Conservation (phyloP, 2,797 vertebrate species). For the Pipistrellus pipistrellus region DNA sequence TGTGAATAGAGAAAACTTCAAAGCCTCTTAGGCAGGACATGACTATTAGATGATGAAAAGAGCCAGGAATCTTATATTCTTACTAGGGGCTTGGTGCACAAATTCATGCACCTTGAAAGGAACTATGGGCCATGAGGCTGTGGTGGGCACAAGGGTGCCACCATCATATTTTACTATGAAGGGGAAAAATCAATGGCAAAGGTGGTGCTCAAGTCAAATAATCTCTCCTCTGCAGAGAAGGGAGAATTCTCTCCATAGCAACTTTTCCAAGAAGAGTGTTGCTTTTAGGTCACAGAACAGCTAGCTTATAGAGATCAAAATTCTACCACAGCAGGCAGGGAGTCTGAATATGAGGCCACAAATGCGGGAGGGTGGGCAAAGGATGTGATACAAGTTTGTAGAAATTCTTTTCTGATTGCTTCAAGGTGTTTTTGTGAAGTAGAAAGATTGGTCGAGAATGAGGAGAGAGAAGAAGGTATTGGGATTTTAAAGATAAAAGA, state of each 20-base stretch:
- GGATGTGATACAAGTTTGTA: neutral
- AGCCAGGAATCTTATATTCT: neutral
- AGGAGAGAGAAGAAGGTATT: neutral
- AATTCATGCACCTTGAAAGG: no score
- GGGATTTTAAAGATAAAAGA: neutral
- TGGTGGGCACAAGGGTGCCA: no score
- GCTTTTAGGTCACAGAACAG: neutral
- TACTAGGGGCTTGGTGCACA: neutral
- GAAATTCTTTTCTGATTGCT: neutral
- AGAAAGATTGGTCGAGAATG: neutral
- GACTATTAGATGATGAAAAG: neutral
- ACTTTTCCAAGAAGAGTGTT: neutral
- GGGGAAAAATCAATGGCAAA: neutral
- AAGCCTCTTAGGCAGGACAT: neutral
- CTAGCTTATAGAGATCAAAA: neutral
- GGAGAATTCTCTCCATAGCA: neutral
- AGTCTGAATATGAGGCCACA: neutral
- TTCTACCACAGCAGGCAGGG: neutral
- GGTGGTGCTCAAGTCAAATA: neutral
- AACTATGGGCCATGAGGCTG: no score
- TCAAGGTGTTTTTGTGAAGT: neutral
- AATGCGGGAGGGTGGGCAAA: neutral
- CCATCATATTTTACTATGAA: neutral
- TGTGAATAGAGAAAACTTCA: neutral
- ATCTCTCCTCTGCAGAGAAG: neutral